Evolutionary conservation across 1,140 invertebrate genomes (phyloP).

Genomic region (Cydia amplana): DNA sequence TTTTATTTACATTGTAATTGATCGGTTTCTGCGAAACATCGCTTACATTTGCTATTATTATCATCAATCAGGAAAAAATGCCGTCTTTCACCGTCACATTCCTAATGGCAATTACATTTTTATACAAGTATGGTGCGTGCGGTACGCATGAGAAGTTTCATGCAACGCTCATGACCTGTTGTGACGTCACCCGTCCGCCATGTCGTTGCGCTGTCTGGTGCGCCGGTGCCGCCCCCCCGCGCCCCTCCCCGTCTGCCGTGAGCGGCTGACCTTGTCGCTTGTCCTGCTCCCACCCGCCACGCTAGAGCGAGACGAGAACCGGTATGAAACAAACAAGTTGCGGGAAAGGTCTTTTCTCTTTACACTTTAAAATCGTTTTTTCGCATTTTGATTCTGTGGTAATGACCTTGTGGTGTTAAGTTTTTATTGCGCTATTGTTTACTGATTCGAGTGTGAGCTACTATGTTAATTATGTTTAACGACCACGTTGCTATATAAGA

Average conservation of each 20-base stretch:
- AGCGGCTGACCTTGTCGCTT: conserved; percentile 74
- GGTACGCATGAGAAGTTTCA: conserved; percentile 65
- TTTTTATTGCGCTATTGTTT: conserved; percentile 29
- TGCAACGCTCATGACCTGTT: conserved; percentile 47
- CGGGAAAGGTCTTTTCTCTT: conserved; percentile 67
- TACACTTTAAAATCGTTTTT: conserved; percentile 71
- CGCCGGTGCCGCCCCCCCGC: conserved; percentile 54
- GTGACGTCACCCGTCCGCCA: conserved; percentile 69
- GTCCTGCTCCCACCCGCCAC: conserved; percentile 50
- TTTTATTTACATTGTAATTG: not conserved
- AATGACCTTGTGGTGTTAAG: conserved; percentile 57
- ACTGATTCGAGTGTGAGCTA: not conserved
- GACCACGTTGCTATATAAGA: not conserved
- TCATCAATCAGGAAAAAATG: conserved; percentile 21
- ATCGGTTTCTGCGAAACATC: not conserved
- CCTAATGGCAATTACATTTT: conserved; percentile 43
- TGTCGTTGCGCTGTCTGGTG: conserved; percentile 63
- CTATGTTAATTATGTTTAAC: not conserved
- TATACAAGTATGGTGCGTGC: conserved; percentile 47
- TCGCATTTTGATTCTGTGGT: conserved; percentile 66
- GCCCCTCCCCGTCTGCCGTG: conserved; percentile 64
- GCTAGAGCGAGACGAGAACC: conserved; percentile 48
- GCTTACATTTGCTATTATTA: conserved; percentile 18
- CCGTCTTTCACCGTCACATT: conserved; percentile 23
- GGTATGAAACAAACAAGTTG: conserved; percentile 64